These are phyloP conservation scores for Drosophila novamexicana DNA, from an alignment of 1,140 invertebrate species.

Conservation along the genomic window DNA sequence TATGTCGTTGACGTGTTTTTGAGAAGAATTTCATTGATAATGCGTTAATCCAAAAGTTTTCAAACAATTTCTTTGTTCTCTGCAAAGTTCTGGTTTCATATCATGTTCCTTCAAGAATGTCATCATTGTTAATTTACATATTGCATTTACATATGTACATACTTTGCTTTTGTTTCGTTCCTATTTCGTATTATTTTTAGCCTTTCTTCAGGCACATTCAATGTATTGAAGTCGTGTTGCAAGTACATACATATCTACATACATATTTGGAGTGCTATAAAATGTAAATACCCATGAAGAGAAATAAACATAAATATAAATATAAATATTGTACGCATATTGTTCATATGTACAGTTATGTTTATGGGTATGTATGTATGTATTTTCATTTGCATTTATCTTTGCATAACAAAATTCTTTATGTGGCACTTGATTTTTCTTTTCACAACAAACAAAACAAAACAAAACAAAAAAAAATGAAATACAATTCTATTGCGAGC, in stretches of 20 bases:
- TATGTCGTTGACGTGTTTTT: constrained; percentile 35
- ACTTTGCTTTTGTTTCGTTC: constrained; percentile 22
- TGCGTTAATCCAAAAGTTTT: constrained; percentile 27
- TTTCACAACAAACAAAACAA: constrained; percentile 47
- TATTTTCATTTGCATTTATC: constrained; percentile 50
- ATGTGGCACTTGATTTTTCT: constrained; percentile 59
- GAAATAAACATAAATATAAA: neutral
- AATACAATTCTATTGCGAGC: constrained; percentile 53
- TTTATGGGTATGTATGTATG: constrained; percentile 40
- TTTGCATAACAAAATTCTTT: constrained; percentile 64
- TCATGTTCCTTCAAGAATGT: constrained; percentile 29
- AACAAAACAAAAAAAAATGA: constrained; percentile 29
- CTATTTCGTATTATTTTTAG: constrained; percentile 2
- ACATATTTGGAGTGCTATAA: constrained; percentile 1
- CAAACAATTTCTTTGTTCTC: constrained; percentile 23
- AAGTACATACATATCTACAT: constrained; percentile 21
- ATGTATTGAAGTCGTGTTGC: constrained; percentile 34
- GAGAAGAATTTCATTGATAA: constrained; percentile 26
- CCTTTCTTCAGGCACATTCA: constrained; percentile 29
- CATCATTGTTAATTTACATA: constrained; percentile 21
- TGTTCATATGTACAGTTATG: constrained; percentile 5
- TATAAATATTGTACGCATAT: neutral
- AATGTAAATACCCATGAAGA: neutral
- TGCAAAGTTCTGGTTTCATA: constrained; percentile 11
- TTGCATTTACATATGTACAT: constrained; percentile 48